Evolutionary conservation across 2,113 vertebrate species (phyloP).

Genomic region (western clawed frog (Xenopus tropicalis)): DNA sequence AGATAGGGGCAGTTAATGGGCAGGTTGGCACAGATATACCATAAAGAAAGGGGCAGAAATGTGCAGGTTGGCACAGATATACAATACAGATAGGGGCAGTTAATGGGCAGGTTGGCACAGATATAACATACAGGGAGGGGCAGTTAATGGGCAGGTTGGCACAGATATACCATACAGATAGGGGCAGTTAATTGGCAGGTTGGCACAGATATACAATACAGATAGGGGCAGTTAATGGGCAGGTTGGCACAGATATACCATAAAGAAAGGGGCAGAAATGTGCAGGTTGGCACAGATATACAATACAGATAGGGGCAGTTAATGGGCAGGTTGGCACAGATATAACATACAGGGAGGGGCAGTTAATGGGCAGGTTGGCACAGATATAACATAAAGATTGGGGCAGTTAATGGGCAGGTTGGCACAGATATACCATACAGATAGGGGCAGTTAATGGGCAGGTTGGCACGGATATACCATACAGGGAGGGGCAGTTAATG

Average conservation of each 20-base stretch:
- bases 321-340: background rate
- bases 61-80: background rate
- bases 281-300: background rate
- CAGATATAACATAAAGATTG: background rate
- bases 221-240: background rate
- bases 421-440: background rate
- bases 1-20: background rate
- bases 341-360: too few species aligned
- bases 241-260: background rate
- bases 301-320: too few species aligned
- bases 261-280: too few species aligned
- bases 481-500: background rate
- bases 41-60: too few species aligned
- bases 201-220: background rate
- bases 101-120: background rate
- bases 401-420: background rate
- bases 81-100: too few species aligned
- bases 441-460: background rate
- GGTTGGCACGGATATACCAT: background rate
- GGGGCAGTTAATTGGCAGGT: background rate
- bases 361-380: background rate
- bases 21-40: background rate
- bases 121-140: background rate
- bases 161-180: too few species aligned
- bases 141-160: background rate